Percentiles rank a stretch among this genome's conserved stretches.
Evolutionary conservation across 2,113 vertebrate genomes (phyloP).

Genomic region (Planiliza haematocheilus): DNA sequence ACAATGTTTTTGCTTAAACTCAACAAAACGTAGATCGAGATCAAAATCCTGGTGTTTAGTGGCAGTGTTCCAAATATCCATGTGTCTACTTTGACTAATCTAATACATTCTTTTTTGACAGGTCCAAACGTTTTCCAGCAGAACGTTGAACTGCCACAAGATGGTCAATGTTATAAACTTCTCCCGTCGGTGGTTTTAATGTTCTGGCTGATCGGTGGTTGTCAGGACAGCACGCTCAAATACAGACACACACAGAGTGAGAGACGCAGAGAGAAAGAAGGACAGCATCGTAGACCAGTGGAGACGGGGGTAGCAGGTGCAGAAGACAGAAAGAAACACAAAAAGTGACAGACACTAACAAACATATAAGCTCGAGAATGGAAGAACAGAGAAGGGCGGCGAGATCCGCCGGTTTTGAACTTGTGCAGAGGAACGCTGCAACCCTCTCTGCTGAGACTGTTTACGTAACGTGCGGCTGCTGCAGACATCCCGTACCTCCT

Average conservation of each 20-base stretch:
- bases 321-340: constrained; percentile 37
- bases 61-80: no score
- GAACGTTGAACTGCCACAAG: neutral
- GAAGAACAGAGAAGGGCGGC: constrained; percentile 32
- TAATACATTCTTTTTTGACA: no score
- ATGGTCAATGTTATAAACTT: no score
- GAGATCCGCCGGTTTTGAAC: constrained; percentile 50
- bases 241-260: neutral
- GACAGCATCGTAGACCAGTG: neutral
- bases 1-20: neutral
- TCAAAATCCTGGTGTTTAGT: no score
- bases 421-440: constrained; percentile 56
- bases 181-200: no score
- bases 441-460: constrained; percentile 74
- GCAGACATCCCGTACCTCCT: constrained; percentile 43
- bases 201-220: no score
- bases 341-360: constrained; percentile 38
- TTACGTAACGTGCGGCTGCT: constrained; percentile 59
- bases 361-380: constrained; percentile 25
- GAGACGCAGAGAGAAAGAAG: constrained; percentile 27
- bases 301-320: constrained; percentile 45
- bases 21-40: no score
- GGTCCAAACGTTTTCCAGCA: neutral
- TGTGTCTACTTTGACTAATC: no score
- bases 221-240: neutral